Conservation (phyloP, 2,113 vertebrate species). For the Coreoperca whiteheadi region DNA sequence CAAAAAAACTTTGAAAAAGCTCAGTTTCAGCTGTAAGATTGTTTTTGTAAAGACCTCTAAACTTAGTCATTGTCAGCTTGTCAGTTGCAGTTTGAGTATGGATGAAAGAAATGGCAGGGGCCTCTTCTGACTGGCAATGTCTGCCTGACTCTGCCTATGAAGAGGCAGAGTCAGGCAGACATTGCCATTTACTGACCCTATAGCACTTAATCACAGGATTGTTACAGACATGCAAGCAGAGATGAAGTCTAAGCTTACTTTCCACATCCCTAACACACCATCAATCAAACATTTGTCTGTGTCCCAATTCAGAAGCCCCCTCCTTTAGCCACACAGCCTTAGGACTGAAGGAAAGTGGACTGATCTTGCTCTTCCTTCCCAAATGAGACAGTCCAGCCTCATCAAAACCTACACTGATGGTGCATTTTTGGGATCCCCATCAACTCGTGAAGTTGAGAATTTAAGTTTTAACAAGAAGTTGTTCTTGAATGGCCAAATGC, state of each 20-base stretch:
- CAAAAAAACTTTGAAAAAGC: conserved; percentile 13
- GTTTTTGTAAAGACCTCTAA: background rate
- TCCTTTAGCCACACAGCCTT: background rate
- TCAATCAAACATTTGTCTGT: background rate
- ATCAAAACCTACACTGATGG: background rate
- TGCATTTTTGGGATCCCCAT: background rate
- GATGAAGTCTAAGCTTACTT: background rate
- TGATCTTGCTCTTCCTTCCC: background rate
- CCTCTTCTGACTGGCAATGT: too few relatives aligned
- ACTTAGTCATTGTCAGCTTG: too few relatives aligned
- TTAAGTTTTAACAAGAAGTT: background rate
- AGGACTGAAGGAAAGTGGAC: conserved; percentile 1
- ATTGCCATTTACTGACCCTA: background rate
- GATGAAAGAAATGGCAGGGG: background rate
- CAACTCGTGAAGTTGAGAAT: background rate
- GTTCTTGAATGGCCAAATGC: background rate
- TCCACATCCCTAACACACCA: background rate
- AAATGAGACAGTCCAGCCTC: background rate
- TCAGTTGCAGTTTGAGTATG: too few relatives aligned
- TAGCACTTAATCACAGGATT: background rate
- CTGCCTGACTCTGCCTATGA: too few relatives aligned
- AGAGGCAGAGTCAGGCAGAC: background rate
- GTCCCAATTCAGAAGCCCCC: background rate
- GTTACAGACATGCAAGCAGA: background rate
- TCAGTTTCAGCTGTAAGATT: background rate